Evolutionary conservation across 2,888 invertebrate species (phyloP).

Genomic region (Hyposoter dolosus): DNA sequence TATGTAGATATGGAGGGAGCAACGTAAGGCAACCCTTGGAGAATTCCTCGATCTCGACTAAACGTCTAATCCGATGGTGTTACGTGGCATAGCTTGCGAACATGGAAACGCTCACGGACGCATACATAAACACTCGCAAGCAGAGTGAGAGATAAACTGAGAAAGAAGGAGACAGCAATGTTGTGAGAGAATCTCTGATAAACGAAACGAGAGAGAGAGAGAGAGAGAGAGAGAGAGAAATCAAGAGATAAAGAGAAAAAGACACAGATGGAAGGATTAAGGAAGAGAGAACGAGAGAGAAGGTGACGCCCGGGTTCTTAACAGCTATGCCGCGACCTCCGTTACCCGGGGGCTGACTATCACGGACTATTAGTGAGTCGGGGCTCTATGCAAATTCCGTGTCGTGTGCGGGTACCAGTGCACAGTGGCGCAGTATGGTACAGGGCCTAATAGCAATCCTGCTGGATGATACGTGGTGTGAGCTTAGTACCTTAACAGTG

Average conservation of each 20-base stretch:
- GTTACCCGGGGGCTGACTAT: slow-evolving; percentile 73
- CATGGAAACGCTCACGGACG: slow-evolving; percentile 50
- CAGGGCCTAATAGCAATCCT: slow-evolving; percentile 60
- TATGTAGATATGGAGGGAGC: slow-evolving; percentile 15
- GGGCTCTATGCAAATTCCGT: slow-evolving; percentile 82
- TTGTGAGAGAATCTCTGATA: background rate
- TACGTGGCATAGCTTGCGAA: slow-evolving; percentile 60
- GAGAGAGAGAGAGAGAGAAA: slow-evolving; percentile 26
- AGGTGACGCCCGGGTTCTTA: slow-evolving; percentile 65
- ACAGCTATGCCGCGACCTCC: slow-evolving; percentile 54
- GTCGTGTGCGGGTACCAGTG: slow-evolving; percentile 67
- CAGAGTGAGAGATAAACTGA: slow-evolving; percentile 34
- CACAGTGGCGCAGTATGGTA: slow-evolving; percentile 72
- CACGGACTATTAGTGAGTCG: slow-evolving; percentile 80
- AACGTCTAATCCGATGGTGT: slow-evolving; percentile 66
- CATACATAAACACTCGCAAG: slow-evolving; percentile 53
- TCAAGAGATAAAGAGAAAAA: slow-evolving; percentile 26
- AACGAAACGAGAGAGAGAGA: slow-evolving; percentile 16
- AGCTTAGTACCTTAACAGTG: slow-evolving; percentile 56
- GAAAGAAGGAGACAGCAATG: slow-evolving; percentile 13
- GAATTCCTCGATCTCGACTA: slow-evolving; percentile 66
- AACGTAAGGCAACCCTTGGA: slow-evolving; percentile 46
- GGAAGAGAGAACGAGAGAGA: slow-evolving; percentile 24
- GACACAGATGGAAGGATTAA: slow-evolving; percentile 11
- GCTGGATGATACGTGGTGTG: slow-evolving; percentile 61